phyloP scores from a whole-genome alignment of 1,140 invertebrate genomes.

The Cyphomyrmex costatus region DNA sequence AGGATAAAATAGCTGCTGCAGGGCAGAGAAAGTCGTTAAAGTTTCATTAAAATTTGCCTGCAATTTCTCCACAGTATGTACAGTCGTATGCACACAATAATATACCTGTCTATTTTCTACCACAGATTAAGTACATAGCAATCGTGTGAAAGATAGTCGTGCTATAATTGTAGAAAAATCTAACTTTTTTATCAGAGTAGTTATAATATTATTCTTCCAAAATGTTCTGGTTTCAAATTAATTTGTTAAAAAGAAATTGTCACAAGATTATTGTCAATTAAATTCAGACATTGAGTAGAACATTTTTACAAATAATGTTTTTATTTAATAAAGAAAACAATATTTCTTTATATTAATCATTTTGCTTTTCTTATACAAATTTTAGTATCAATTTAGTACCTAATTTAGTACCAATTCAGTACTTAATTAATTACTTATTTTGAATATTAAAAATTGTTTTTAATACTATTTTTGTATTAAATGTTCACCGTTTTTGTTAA shows the following conservation, averaged over 20 bases:
- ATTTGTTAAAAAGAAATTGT: not conserved
- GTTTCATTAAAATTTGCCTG: constrained; percentile 61
- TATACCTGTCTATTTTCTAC: constrained; percentile 23
- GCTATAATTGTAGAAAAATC: constrained; percentile 45
- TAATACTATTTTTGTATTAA: too few relatives aligned
- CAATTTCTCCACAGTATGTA: constrained; percentile 28
- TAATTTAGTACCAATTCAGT: too few relatives aligned
- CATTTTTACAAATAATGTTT: not conserved
- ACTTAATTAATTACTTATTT: too few relatives aligned
- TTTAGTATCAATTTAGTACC: too few relatives aligned
- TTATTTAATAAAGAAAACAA: not conserved
- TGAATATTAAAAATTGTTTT: too few relatives aligned
- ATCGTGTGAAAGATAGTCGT: constrained; percentile 34
- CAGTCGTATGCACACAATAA: constrained; percentile 41
- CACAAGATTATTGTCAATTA: not conserved
- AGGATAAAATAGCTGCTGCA: constrained; percentile 34
- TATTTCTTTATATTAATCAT: not conserved
- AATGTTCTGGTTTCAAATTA: not conserved
- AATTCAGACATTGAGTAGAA: not conserved
- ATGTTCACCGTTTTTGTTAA: too few relatives aligned
- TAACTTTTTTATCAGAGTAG: constrained; percentile 9
- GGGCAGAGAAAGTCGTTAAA: constrained; percentile 65
- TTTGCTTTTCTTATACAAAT: not conserved
- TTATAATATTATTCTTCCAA: constrained; percentile 28
- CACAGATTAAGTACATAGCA: constrained; percentile 59